These are phyloP conservation scores for Carassius gibelio DNA, from an alignment of 2,113 vertebrate species.

Conservation along the genomic window DNA sequence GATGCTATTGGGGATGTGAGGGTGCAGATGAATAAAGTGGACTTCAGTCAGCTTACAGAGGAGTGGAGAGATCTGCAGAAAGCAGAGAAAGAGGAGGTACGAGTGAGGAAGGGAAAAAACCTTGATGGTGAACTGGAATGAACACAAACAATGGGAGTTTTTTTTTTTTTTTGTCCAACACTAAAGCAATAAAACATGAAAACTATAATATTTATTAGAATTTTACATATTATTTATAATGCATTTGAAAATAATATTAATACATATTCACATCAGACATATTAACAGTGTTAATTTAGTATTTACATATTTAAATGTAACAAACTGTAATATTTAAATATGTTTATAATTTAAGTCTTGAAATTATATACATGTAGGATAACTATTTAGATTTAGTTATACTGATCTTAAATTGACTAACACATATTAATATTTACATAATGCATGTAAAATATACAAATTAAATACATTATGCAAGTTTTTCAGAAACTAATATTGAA, in stretches of 20 bases:
- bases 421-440: too few relatives aligned
- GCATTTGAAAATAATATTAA: neutral
- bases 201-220: neutral
- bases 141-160: neutral
- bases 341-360: too few relatives aligned
- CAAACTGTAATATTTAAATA: too few relatives aligned
- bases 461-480: too few relatives aligned
- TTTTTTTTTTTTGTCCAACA: neutral
- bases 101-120: conserved; percentile 27
- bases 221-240: neutral
- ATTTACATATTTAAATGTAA: too few relatives aligned
- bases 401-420: too few relatives aligned
- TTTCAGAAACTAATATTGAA: neutral
- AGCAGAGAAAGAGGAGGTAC: conserved; percentile 97
- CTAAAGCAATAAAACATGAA: neutral
- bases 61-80: conserved; percentile 96
- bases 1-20: conserved; percentile 94
- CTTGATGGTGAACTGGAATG: neutral
- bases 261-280: neutral
- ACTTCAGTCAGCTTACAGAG: conserved; percentile 94
- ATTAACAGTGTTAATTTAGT: too few relatives aligned
- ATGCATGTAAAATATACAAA: too few relatives aligned
- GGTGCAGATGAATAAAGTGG: conserved; percentile 92
- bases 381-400: too few relatives aligned
- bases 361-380: too few relatives aligned